A percentile compares a stretch with the other conserved stretches of the same genome.
Conservation (phyloP, 2,888 invertebrate species). For the Drosophila aldrichi region DNA sequence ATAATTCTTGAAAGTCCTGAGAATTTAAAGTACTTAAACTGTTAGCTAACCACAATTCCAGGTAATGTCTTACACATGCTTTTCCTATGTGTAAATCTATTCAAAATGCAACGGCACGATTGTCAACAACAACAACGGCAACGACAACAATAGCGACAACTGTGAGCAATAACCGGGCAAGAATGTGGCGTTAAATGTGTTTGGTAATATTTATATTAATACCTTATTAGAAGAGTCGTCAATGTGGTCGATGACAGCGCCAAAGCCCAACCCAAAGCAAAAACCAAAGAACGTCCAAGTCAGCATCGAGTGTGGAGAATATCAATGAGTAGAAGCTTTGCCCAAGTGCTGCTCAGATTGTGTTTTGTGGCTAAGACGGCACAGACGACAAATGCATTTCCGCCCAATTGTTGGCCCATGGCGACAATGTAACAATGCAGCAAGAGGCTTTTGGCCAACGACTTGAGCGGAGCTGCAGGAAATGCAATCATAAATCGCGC, state of each 20-base stretch:
- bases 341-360: slow-evolving; percentile 3
- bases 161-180: slow-evolving; percentile 53
- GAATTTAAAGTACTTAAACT: slow-evolving; percentile 1
- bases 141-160: slow-evolving; percentile 26
- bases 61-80: slow-evolving; percentile 5
- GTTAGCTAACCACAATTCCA: slow-evolving; percentile 9
- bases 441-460: slow-evolving; percentile 12
- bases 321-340: slow-evolving; percentile 64
- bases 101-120: slow-evolving; percentile 70
- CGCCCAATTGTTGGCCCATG: slow-evolving; percentile 55
- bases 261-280: slow-evolving; percentile 18
- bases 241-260: slow-evolving; percentile 43
- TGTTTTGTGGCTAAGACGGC: slow-evolving; percentile 34
- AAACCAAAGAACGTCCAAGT: slow-evolving; percentile 18
- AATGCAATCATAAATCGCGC: slow-evolving; percentile 72
- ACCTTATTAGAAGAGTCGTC: slow-evolving; percentile 74
- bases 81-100: slow-evolving; percentile 37
- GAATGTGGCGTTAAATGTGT: slow-evolving; percentile 52
- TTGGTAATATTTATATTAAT: slow-evolving; percentile 73
- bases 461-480: slow-evolving; percentile 49
- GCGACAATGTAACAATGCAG: slow-evolving; percentile 48
- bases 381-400: slow-evolving; percentile 70
- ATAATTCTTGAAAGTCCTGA: slow-evolving; percentile 5
- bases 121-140: slow-evolving; percentile 7
- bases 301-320: slow-evolving; percentile 57